phyloP scores from a whole-genome alignment of 2,797 vertebrate genomes.

The Phataginus tricuspis region DNA sequence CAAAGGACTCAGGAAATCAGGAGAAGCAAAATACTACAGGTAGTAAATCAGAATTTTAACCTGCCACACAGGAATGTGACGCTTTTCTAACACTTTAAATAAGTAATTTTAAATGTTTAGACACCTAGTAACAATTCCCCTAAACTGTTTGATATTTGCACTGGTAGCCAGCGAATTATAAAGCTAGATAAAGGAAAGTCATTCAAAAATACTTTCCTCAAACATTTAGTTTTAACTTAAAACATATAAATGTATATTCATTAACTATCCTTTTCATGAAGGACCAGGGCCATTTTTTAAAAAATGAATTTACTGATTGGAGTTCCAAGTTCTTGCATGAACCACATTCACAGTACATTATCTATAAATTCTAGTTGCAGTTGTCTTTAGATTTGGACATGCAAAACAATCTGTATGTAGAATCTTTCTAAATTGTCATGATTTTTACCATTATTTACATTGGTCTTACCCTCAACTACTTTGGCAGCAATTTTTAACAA shows the following conservation, averaged over 20 bases:
- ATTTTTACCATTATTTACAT: neutral
- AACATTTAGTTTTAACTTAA: conserved; percentile 42
- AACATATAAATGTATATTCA: neutral
- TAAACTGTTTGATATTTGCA: neutral
- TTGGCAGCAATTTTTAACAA: neutral
- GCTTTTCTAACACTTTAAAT: neutral
- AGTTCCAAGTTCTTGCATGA: neutral
- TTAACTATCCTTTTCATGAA: neutral
- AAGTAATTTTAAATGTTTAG: conserved; percentile 17
- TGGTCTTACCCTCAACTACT: neutral
- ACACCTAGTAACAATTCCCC: neutral
- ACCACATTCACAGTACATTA: neutral
- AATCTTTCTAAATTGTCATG: neutral
- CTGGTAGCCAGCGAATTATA: neutral
- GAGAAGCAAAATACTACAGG: neutral
- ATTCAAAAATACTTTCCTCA: neutral
- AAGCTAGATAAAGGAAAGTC: neutral
- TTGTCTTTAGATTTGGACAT: neutral
- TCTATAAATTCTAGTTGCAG: neutral
- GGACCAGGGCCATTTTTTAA: neutral
- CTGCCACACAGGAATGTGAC: neutral
- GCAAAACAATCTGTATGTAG: neutral
- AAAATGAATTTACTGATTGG: neutral
- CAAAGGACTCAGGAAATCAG: neutral
- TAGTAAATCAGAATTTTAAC: neutral